Evolutionary conservation across 2,113 vertebrate genomes (phyloP).

Genomic region (Tenrec ecaudatus): DNA sequence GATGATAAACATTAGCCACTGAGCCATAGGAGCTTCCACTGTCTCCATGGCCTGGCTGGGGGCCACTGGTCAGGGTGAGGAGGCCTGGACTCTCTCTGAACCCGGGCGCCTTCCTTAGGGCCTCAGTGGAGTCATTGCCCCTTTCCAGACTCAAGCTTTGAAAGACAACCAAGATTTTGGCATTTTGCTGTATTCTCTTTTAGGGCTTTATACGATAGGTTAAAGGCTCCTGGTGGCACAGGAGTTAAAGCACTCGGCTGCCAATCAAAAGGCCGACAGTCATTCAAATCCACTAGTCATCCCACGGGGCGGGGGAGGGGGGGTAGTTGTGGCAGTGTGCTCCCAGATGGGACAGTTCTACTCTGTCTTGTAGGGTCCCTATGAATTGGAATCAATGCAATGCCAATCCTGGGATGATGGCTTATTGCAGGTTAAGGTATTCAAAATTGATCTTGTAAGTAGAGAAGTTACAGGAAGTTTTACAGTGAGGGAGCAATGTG

Average conservation of each 20-base stretch:
- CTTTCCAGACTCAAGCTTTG: constrained; percentile 20
- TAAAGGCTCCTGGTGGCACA: not conserved
- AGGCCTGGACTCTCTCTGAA: not conserved
- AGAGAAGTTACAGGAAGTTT: constrained; percentile 21
- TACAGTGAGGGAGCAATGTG: not conserved
- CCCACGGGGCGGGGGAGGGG: no score
- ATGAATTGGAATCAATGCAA: not conserved
- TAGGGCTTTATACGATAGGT: not conserved
- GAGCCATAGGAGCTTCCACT: not conserved
- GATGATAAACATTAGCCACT: not conserved
- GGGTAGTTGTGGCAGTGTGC: not conserved
- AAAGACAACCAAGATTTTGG: not conserved
- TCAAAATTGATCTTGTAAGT: constrained; percentile 44
- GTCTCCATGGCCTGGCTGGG: not conserved
- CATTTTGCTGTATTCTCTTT: not conserved
- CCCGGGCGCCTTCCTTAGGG: rapidly evolving
- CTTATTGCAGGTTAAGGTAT: not conserved
- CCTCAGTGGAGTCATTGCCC: not conserved
- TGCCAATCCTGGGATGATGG: not conserved
- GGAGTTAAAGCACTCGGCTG: no score
- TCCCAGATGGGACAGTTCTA: not conserved
- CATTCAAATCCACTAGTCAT: not conserved
- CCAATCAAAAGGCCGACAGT: no score
- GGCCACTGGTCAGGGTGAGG: not conserved
- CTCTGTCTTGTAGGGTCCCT: no score